Conservation (phyloP, 1,140 invertebrate species). For the Ceratosolen solmsi region DNA sequence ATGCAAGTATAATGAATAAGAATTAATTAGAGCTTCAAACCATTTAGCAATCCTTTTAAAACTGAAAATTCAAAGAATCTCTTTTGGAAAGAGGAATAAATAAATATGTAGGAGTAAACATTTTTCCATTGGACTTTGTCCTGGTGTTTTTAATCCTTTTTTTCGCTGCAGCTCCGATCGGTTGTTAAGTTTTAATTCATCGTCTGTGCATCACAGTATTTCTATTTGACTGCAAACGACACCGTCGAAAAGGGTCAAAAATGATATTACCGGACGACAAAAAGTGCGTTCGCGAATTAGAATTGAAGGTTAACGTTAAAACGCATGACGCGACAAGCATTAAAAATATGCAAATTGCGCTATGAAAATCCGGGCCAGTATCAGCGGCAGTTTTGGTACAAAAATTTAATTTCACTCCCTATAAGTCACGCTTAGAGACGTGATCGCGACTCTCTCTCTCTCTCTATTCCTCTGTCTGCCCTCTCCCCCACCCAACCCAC, state of each 20-base stretch:
- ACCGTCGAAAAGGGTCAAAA: not conserved
- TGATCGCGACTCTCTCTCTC: constrained; percentile 29
- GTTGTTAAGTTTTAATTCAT: constrained; percentile 8
- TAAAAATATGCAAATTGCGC: constrained; percentile 45
- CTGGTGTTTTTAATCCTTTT: not conserved
- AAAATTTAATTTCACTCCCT: constrained; percentile 47
- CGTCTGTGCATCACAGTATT: not conserved
- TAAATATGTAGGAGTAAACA: not conserved
- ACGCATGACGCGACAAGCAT: not conserved
- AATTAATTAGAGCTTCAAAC: too few species aligned
- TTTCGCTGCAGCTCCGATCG: not conserved
- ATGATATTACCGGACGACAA: not conserved
- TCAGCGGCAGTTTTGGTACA: constrained; percentile 15
- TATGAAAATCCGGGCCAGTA: constrained; percentile 21
- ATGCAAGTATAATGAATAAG: not conserved
- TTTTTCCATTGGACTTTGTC: not conserved
- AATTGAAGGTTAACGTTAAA: constrained; percentile 31
- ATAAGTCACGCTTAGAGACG: constrained; percentile 36
- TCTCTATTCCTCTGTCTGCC: not conserved
- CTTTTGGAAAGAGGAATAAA: not conserved
- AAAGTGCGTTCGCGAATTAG: constrained; percentile 24
- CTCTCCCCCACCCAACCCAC: not conserved
- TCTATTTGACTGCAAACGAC: not conserved
- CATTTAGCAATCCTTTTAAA: not conserved
- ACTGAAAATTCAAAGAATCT: not conserved